phyloP scores from a whole-genome alignment of 1,140 invertebrate genomes.

The Temnothorax curvispinosus region DNA sequence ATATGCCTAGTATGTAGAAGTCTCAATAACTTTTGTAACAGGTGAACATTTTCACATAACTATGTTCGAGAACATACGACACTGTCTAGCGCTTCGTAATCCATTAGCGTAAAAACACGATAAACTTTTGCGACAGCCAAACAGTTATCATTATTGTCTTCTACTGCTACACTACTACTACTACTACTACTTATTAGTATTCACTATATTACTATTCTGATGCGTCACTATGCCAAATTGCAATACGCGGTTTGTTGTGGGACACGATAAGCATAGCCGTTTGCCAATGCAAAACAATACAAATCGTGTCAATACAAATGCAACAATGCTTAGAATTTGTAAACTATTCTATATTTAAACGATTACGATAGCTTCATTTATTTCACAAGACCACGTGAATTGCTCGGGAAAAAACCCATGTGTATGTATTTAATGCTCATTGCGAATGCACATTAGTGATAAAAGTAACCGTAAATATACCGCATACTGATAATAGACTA shows the following conservation, averaged over 20 bases:
- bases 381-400: not conserved
- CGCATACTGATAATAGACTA: not conserved
- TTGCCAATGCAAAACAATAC: not conserved
- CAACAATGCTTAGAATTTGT: not conserved
- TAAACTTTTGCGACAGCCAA: slow-evolving; percentile 31
- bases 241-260: not conserved
- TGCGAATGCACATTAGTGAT: not conserved
- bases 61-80: slow-evolving; percentile 20
- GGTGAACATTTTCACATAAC: slow-evolving; percentile 45
- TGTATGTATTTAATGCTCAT: not conserved
- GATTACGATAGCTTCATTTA: not conserved
- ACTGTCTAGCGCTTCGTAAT: slow-evolving; percentile 5
- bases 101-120: slow-evolving; percentile 7
- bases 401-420: not conserved
- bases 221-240: slow-evolving; percentile 6
- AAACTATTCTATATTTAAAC: not conserved
- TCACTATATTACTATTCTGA: no score
- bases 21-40: slow-evolving; percentile 20
- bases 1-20: not conserved
- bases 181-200: not conserved
- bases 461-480: not conserved
- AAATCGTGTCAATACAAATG: not conserved
- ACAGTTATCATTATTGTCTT: slow-evolving; percentile 1
- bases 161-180: not conserved
- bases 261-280: not conserved